Percentiles rank a stretch among this genome's conserved stretches.
These are phyloP conservation scores for Festucalex cinctus DNA, from an alignment of 2,113 vertebrate genomes.

Conservation along the genomic window DNA sequence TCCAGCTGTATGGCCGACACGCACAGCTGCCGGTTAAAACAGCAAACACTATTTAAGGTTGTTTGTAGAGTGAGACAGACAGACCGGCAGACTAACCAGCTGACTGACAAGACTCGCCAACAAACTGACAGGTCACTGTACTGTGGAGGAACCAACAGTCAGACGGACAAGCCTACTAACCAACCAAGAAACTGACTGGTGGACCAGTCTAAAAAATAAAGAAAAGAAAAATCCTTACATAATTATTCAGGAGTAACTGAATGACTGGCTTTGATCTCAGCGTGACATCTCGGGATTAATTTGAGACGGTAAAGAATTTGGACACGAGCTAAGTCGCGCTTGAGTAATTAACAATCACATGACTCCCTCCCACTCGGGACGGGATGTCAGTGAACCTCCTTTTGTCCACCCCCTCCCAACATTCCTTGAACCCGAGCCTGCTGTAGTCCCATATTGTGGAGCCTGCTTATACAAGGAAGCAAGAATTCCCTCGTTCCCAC, in stretches of 20 bases:
- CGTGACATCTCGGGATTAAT: neutral
- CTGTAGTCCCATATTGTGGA: conserved; percentile 26
- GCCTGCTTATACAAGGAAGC: conserved; percentile 15
- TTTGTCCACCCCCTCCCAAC: conserved; percentile 5
- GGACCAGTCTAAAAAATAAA: neutral
- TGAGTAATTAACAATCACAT: conserved; percentile 29
- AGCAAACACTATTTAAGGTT: conserved; percentile 47
- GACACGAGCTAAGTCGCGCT: conserved; percentile 3
- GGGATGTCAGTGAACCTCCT: conserved; percentile 21
- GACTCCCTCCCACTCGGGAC: conserved; percentile 12
- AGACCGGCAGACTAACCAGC: neutral
- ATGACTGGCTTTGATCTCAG: neutral
- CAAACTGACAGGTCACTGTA: no score
- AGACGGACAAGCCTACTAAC: no score
- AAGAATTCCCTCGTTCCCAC: conserved; percentile 6
- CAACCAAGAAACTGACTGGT: neutral
- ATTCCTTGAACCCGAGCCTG: conserved; percentile 34
- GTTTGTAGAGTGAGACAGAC: neutral
- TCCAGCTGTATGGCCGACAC: conserved; percentile 21
- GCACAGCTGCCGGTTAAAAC: conserved; percentile 63
- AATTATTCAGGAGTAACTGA: no score
- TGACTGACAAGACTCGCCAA: no score
- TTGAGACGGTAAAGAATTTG: conserved; percentile 1
- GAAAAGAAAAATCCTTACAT: neutral
- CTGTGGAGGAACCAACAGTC: no score